These are phyloP conservation scores for Dallia pectoralis DNA, from an alignment of 2,797 vertebrate genomes.

Conservation along the genomic window DNA sequence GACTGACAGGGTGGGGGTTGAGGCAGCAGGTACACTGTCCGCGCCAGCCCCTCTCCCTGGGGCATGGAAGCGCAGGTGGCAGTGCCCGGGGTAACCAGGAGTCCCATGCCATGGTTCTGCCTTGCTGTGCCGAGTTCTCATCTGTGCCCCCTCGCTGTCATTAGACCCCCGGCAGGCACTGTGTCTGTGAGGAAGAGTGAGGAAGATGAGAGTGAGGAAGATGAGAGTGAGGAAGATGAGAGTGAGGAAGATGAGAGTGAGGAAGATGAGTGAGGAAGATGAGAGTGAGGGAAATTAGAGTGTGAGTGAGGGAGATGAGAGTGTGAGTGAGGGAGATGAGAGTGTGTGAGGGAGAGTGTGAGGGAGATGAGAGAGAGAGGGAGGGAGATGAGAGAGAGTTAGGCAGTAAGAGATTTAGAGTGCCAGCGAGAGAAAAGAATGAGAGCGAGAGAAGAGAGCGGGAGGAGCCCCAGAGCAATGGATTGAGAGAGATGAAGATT, in stretches of 20 bases:
- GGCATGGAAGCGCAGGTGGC: conserved; percentile 73
- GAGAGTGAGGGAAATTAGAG: no score
- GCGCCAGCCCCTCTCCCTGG: conserved; percentile 16
- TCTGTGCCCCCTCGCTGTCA: conserved; percentile 57
- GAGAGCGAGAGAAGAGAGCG: not conserved
- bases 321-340: no score
- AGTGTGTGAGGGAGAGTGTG: no score
- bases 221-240: not conserved
- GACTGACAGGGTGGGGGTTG: not conserved
- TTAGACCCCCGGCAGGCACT: conserved; percentile 41
- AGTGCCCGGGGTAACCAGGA: conserved; percentile 67
- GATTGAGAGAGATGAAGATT: not conserved
- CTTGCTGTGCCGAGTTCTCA: conserved; percentile 59
- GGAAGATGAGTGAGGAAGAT: no score
- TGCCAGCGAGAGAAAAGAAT: no score
- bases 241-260: not conserved
- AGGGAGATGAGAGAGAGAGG: conserved; percentile 3
- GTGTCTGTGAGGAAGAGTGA: conserved; percentile 10
- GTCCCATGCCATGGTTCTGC: conserved; percentile 58
- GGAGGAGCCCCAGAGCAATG: not conserved
- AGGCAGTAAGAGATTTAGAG: no score
- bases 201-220: no score
- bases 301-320: no score
- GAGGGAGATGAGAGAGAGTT: no score
- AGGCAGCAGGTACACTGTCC: conserved; percentile 26